These are phyloP conservation scores for Aeoliscus strigatus DNA, from an alignment of 2,797 vertebrate genomes.

Conservation along the genomic window DNA sequence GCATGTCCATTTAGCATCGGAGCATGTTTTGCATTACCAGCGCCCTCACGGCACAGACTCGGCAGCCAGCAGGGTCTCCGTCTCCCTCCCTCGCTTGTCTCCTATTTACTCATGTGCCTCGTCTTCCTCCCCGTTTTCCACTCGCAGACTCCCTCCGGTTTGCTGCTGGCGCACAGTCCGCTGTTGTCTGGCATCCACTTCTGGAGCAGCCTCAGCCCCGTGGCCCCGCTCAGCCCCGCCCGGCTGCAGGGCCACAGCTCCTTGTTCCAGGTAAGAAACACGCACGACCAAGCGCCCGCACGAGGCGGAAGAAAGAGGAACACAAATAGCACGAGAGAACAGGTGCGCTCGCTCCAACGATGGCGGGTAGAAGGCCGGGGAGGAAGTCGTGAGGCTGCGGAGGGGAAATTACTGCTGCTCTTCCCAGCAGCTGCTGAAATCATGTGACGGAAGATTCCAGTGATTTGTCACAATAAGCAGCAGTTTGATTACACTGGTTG, in stretches of 20 bases:
- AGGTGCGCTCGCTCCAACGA: constrained; percentile 7
- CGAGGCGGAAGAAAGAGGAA: not conserved
- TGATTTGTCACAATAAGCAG: too few species aligned
- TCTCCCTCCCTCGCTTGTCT: constrained; percentile 16
- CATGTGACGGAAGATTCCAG: not conserved
- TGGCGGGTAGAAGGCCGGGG: constrained; percentile 14
- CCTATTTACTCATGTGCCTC: constrained; percentile 27
- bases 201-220: constrained; percentile 94
- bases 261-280: constrained; percentile 84
- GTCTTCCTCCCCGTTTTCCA: constrained; percentile 1
- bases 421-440: constrained; percentile 4
- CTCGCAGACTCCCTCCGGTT: constrained; percentile 84
- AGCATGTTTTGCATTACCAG: constrained; percentile 52
- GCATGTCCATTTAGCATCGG: constrained; percentile 49
- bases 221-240: constrained; percentile 90
- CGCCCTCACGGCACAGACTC: constrained; percentile 26
- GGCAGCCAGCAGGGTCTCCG: constrained; percentile 14
- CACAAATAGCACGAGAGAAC: constrained; percentile 4
- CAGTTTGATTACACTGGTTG: too few species aligned
- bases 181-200: constrained; percentile 93
- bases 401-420: constrained; percentile 10
- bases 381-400: constrained; percentile 36
- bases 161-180: constrained; percentile 91
- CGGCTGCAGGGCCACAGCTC: constrained; percentile 90
- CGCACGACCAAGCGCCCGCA: constrained; percentile 1